phyloP scores from a whole-genome alignment of 2,888 invertebrate genomes.

The Drosophila prolongata region DNA sequence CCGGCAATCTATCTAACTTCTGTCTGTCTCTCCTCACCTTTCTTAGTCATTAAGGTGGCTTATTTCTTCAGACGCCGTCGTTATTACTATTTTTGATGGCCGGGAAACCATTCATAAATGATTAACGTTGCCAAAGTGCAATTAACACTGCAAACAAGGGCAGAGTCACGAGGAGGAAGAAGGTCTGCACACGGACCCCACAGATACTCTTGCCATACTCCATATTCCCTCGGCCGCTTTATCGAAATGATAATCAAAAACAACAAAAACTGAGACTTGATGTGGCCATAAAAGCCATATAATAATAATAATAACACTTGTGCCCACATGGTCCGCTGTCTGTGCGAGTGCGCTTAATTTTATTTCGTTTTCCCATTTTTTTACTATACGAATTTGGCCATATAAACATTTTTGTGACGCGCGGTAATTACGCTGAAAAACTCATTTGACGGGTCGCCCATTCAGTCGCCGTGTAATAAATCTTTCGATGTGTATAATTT shows the following conservation, averaged over 20 bases:
- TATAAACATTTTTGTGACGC: constrained; percentile 65
- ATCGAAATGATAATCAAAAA: constrained; percentile 44
- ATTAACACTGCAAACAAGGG: constrained; percentile 49
- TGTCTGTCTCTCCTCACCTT: constrained; percentile 50
- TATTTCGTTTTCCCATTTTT: constrained; percentile 47
- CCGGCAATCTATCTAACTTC: constrained; percentile 39
- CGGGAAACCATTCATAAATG: constrained; percentile 67
- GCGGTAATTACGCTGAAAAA: constrained; percentile 80
- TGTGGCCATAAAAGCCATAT: constrained; percentile 37
- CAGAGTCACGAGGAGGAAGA: constrained; percentile 22
- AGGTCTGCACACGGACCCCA: constrained; percentile 15
- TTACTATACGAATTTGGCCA: constrained; percentile 51
- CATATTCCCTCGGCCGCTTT: constrained; percentile 30
- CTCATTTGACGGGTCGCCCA: constrained; percentile 80
- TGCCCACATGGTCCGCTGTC: constrained; percentile 38
- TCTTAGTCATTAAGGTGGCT: constrained; percentile 66
- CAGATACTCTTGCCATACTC: constrained; percentile 30
- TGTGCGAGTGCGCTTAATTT: constrained; percentile 63
- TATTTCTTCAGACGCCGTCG: constrained; percentile 42
- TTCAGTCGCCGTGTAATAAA: constrained; percentile 69
- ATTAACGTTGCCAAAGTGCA: constrained; percentile 62
- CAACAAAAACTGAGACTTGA: constrained; percentile 36
- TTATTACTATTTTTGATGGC: constrained; percentile 17
- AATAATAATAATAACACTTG: constrained; percentile 42
- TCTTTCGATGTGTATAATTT: constrained; percentile 78